phyloP scores from a whole-genome alignment of 2,797 vertebrate species.

The Coranthus polyacanthus region DNA sequence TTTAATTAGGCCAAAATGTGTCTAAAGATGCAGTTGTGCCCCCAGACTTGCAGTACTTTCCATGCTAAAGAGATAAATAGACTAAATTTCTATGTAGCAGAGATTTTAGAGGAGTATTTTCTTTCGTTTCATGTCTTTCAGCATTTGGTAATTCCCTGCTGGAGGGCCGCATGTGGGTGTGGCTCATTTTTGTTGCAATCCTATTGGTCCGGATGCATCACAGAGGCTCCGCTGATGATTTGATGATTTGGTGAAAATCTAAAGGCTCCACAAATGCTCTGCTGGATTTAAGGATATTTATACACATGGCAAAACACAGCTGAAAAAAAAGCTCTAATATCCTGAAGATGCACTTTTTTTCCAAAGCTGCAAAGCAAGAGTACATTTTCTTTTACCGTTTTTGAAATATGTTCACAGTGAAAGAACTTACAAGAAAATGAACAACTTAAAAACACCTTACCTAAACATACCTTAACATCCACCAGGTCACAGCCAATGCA shows the following conservation, averaged over 20 bases:
- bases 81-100: constrained; percentile 63
- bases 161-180: constrained; percentile 54
- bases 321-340: neutral
- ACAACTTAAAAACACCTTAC: too few species aligned
- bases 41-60: constrained; percentile 65
- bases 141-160: constrained; percentile 61
- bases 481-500: too few species aligned
- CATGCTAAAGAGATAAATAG: constrained; percentile 75
- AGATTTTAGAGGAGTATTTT: constrained; percentile 67
- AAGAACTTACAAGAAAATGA: too few species aligned
- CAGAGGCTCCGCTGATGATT: constrained; percentile 49
- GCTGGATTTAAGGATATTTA: constrained; percentile 25
- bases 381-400: neutral
- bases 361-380: neutral
- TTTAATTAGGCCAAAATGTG: constrained; percentile 84
- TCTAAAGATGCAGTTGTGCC: constrained; percentile 75
- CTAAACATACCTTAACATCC: too few species aligned
- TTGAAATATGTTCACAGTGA: too few species aligned
- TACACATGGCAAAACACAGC: constrained; percentile 20
- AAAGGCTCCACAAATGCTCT: constrained; percentile 9
- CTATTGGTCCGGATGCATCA: constrained; percentile 26
- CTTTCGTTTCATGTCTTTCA: constrained; percentile 61
- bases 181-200: constrained; percentile 37
- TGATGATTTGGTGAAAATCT: constrained; percentile 38
- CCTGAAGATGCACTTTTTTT: neutral